Conservation (phyloP, 2,113 vertebrate genomes). For the Zeus faber region DNA sequence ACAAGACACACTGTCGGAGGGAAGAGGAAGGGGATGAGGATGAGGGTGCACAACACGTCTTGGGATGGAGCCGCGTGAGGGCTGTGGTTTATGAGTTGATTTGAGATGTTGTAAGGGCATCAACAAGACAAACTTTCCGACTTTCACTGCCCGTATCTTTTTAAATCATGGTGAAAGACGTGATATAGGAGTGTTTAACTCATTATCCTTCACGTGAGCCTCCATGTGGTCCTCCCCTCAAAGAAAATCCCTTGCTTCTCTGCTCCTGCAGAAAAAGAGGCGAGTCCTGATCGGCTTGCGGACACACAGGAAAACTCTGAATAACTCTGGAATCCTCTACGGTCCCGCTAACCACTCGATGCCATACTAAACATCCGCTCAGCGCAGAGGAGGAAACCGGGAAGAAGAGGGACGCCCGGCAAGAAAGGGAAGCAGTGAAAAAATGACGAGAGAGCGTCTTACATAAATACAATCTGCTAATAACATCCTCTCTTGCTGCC, state of each 20-base stretch:
- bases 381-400: conserved; percentile 10
- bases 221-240: neutral
- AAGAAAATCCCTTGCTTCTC: neutral
- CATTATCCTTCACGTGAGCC: neutral
- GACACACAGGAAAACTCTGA: conserved; percentile 36
- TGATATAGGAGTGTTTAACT: no score
- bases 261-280: neutral
- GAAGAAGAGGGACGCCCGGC: neutral
- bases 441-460: conserved; percentile 25
- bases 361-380: conserved; percentile 29
- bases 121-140: no score
- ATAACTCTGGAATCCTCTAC: conserved; percentile 40
- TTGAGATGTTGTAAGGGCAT: neutral
- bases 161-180: neutral
- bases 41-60: conserved; percentile 26
- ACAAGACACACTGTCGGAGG: conserved; percentile 28
- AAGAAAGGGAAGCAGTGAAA: neutral
- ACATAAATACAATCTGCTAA: conserved; percentile 28
- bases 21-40: conserved; percentile 25
- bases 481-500: conserved; percentile 30
- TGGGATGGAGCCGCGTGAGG: no score
- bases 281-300: conserved; percentile 9
- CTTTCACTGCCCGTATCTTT: neutral
- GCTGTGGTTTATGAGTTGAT: conserved; percentile 38
- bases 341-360: conserved; percentile 28